Evolutionary conservation across 2,797 vertebrate genomes (phyloP).

Genomic region (Microctenopoma lineatum): DNA sequence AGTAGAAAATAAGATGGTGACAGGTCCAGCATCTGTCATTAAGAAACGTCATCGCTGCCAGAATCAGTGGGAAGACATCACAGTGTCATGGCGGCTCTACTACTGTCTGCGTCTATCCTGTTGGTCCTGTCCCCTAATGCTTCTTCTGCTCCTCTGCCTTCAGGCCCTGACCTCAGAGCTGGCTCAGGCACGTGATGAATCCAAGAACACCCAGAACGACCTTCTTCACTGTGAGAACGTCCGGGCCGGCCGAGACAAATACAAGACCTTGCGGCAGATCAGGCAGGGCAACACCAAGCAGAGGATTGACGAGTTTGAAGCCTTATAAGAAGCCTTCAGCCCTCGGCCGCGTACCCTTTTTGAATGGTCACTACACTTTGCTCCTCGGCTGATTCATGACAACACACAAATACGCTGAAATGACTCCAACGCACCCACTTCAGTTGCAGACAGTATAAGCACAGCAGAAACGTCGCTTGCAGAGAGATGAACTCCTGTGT

Average conservation of each 20-base stretch:
- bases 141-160: conserved; percentile 2
- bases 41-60: too few relatives aligned
- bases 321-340: conserved; percentile 85
- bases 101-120: background rate
- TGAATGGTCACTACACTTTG: conserved; percentile 72
- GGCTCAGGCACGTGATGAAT: conserved; percentile 90
- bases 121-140: conserved; percentile 2
- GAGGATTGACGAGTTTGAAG: conserved; percentile 96
- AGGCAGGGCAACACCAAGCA: conserved; percentile 98
- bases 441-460: conserved; percentile 41
- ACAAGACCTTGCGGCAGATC: conserved; percentile 97
- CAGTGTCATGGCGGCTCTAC: too few relatives aligned
- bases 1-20: too few relatives aligned
- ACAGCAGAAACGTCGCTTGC: conserved; percentile 37
- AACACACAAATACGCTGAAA: conserved; percentile 8
- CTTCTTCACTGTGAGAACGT: conserved; percentile 93
- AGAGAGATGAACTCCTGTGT: conserved; percentile 35
- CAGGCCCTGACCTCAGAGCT: conserved; percentile 92
- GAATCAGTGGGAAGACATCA: too few relatives aligned
- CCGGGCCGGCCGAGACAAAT: conserved; percentile 93
- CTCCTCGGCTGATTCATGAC: conserved; percentile 22
- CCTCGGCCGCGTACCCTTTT: conserved; percentile 65
- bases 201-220: conserved; percentile 93
- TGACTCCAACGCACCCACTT: conserved; percentile 25
- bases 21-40: too few relatives aligned